Conservation (phyloP, 2,888 invertebrate genomes). For the Siphlonurus alternatus region DNA sequence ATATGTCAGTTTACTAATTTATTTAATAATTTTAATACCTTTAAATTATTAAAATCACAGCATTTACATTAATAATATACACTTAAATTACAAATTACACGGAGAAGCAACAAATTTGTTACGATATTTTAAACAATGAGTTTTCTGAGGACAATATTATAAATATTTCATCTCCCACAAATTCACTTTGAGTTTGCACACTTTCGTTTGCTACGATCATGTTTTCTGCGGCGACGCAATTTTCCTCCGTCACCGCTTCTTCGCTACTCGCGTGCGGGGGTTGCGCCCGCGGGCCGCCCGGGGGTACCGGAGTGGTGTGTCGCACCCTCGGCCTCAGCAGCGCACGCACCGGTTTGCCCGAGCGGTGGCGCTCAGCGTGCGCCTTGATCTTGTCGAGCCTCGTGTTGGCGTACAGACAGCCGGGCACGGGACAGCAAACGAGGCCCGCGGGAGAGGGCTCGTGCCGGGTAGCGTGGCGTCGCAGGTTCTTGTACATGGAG, state of each 20-base stretch:
- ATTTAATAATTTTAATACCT: too few species aligned
- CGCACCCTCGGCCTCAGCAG: background rate
- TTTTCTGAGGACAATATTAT: background rate
- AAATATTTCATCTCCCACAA: background rate
- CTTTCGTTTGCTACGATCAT: too few species aligned
- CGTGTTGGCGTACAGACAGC: background rate
- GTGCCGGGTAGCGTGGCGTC: slow-evolving; percentile 25
- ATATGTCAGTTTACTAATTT: too few species aligned
- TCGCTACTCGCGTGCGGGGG: too few species aligned
- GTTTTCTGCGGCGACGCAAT: too few species aligned
- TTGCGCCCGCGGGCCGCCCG: too few species aligned
- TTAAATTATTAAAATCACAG: too few species aligned
- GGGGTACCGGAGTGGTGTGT: background rate
- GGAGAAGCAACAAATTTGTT: too few species aligned
- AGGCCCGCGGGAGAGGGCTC: slow-evolving; percentile 10
- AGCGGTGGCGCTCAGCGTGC: background rate
- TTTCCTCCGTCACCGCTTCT: too few species aligned
- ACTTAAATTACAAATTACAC: too few species aligned
- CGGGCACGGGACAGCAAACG: background rate
- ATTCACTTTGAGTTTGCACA: background rate
- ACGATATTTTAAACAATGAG: slow-evolving; percentile 14
- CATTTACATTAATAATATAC: too few species aligned
- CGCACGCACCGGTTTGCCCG: background rate
- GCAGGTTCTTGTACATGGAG: slow-evolving; percentile 35
- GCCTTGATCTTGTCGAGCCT: background rate